phyloP scores from a whole-genome alignment of 2,797 vertebrate species.

The Carcharodon carcharias region DNA sequence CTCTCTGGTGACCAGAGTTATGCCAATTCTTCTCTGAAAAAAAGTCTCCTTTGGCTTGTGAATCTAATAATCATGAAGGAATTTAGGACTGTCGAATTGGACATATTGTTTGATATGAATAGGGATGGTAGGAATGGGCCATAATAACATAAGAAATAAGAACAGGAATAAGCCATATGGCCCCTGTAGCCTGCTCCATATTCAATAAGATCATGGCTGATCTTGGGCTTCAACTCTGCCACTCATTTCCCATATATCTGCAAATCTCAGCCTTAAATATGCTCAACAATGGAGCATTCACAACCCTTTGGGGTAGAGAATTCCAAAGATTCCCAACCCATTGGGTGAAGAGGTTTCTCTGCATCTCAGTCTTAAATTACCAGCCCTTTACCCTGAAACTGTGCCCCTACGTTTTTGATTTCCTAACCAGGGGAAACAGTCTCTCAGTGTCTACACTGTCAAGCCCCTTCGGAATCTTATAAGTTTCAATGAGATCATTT shows the following conservation, averaged over 20 bases:
- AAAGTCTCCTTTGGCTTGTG: background rate
- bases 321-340: too few species aligned
- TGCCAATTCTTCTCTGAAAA: background rate
- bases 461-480: background rate
- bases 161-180: background rate
- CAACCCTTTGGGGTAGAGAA: too few species aligned
- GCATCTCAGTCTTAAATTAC: too few species aligned
- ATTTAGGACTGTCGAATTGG: background rate
- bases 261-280: too few species aligned
- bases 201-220: background rate
- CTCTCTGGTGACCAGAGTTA: background rate
- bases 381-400: too few species aligned
- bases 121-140: background rate
- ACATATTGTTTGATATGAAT: background rate
- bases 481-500: background rate
- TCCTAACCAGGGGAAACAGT: background rate
- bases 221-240: too few species aligned
- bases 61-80: background rate
- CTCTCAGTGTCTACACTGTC: background rate
- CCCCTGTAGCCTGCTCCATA: background rate
- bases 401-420: too few species aligned
- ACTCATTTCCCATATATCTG: too few species aligned
- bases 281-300: too few species aligned
- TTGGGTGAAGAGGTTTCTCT: too few species aligned
- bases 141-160: background rate